phyloP scores from a whole-genome alignment of 1,140 invertebrate species.

The Apocrypta bakeri region DNA sequence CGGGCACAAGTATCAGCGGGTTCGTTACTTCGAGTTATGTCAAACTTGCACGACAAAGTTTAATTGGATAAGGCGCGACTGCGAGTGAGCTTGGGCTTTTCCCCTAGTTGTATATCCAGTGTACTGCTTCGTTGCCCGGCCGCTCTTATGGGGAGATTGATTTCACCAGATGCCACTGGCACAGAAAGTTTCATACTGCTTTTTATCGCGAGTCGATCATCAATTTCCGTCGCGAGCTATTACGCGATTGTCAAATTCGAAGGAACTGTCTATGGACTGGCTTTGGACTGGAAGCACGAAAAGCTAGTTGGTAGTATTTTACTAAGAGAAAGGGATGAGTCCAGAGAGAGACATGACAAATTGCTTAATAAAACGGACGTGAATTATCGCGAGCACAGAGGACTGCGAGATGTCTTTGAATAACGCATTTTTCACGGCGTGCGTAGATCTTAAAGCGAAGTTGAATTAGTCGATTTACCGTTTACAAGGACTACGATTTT shows the following conservation, averaged over 20 bases:
- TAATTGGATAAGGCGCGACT: conserved; percentile 46
- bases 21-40: conserved; percentile 43
- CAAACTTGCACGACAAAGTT: conserved; percentile 39
- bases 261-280: background rate
- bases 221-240: conserved; percentile 33
- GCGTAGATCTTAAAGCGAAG: background rate
- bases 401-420: background rate
- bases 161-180: conserved; percentile 6
- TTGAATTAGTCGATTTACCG: no score
- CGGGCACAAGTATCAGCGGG: background rate
- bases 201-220: conserved; percentile 40
- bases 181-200: conserved; percentile 4
- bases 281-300: background rate
- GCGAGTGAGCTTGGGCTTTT: background rate
- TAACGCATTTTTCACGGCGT: conserved; percentile 6
- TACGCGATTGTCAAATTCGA: conserved; percentile 34
- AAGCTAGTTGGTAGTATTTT: background rate
- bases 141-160: background rate
- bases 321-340: background rate
- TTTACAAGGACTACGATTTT: no score
- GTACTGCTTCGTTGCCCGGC: background rate
- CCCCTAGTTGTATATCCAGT: background rate
- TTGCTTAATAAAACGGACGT: conserved; percentile 21
- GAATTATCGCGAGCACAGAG: background rate
- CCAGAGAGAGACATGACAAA: background rate